Evolutionary conservation across 2,113 vertebrate species (phyloP), one percentile per base, ranked within the genome.

Genomic region (Sander lucioperca): DNA sequence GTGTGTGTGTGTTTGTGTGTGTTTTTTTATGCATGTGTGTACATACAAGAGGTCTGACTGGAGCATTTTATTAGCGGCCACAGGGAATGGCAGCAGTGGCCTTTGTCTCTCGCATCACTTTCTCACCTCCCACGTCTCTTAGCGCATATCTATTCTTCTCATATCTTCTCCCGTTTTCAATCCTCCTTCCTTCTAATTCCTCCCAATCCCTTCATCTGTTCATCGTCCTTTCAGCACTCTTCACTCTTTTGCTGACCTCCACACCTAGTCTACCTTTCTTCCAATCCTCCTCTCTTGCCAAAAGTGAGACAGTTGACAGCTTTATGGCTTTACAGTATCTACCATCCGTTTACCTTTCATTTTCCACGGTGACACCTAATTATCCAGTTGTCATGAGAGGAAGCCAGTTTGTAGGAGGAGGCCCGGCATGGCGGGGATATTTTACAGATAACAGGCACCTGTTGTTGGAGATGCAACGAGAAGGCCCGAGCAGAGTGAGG

Each of bases 341-440:
- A 54, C 88, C 65, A 54, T 68, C 57, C 48, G 5, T 87, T 91
- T 86, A 86, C 68, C 74, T 86, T 88, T 86, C 84, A 78, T 80
- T 89, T 82, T 78, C 77, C 1, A 50, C 51, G 39, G 76, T 88
- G 89, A 90, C 81, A 90, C 75, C 76, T 79, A 92, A 93, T 93
- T 94, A 94, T 86, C 63, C 68, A 76, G 84, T 87, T 88, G 91
- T 90, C 90, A 93, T 39, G 77, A 76, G 83, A 79, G 74, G 65
- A 79, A 70, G 59, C 70, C 12, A 30, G 63, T 63, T 83, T 65
- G 83, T 56, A n/a, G 62, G 69, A 79, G 81, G 67, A 82, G 69
- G 69, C 36, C 25, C 72, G 39, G 70, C 36, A 3, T 11, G 27
- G 51, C 18, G 5, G 80, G 85, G 84, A 86, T 85, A 58, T 76